A percentile compares a stretch with the other conserved stretches of the same genome.
Conservation (phyloP, 2,888 invertebrate genomes). For the Lordiphosa andalusiaca region DNA sequence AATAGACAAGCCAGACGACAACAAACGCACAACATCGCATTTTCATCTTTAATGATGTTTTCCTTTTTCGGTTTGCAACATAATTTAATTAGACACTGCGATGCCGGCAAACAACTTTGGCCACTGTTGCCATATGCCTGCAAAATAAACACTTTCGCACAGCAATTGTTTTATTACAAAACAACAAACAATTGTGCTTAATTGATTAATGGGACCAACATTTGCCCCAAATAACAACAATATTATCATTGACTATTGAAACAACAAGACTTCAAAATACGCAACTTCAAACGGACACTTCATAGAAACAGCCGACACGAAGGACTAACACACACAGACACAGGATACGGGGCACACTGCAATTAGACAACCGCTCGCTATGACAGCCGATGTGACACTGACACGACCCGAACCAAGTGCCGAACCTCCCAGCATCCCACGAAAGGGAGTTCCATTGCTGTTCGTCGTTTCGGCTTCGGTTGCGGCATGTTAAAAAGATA, state of each 20-base stretch:
- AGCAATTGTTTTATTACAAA: constrained; percentile 29
- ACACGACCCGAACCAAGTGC: constrained; percentile 8
- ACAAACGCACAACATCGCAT: constrained; percentile 32
- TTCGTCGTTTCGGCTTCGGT: constrained; percentile 14
- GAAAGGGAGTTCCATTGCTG: constrained; percentile 2
- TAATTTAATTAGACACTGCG: constrained; percentile 53
- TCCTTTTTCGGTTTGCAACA: constrained; percentile 40
- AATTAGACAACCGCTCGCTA: constrained; percentile 38
- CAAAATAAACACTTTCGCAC: constrained; percentile 27
- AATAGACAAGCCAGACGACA: constrained; percentile 45
- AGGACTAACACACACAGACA: constrained; percentile 11
- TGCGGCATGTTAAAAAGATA: constrained; percentile 44
- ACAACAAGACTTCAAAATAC: constrained; percentile 33
- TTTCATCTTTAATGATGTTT: constrained; percentile 29
- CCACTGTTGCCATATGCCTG: constrained; percentile 6
- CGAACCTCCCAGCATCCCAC: constrained; percentile 21
- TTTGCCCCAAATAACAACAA: constrained; percentile 42
- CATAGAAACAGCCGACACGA: constrained; percentile 5
- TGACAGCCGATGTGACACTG: constrained; percentile 63
- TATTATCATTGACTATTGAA: constrained; percentile 41
- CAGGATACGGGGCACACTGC: not conserved
- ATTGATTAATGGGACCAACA: constrained; percentile 22
- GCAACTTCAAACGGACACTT: constrained; percentile 26
- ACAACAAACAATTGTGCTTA: constrained; percentile 28
- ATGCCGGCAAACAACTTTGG: constrained; percentile 36